Evolutionary conservation across 2,888 invertebrate species (phyloP), one percentile per base, ranked within the genome.

Genomic region (Leptothorax acervorum): DNA sequence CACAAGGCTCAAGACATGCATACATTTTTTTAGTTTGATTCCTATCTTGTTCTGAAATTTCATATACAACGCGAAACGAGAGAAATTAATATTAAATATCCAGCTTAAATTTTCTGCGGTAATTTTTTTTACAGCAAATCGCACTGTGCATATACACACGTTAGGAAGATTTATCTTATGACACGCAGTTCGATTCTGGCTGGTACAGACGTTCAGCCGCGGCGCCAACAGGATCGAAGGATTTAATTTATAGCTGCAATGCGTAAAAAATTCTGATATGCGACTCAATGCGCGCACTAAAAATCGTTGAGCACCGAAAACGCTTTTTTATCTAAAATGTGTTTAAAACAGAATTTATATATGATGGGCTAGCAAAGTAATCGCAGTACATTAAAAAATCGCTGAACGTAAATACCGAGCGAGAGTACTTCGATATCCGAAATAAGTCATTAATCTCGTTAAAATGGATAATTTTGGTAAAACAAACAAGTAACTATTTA

Each of bases 311-410:
- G 39, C 15, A 12, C 2, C 39, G 5, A 23, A 65, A 63, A 63
- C 2, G 28, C 18, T 51, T 42, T 65, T 65, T 18, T 11, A 45
- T 31, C 6, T n/a, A 12, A 35, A 57, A 53, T 28, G 15, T 63
- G 15, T 65, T 76, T 28, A 39, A 42, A 75, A 63, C 35, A n/a
- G 51, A 75, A 65, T 76, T 63, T 18, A 51, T n/a, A n/a, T n/a
- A n/a, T 31, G 18, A 51, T 18, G 18, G 18, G 1, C 23, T 53
- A 6, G 35, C 28, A 28, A 3, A 28, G 9, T 39, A 45, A 45
- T 48, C 2, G 31, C n/a, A 15, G 18, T 12, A 11, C 5, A 35
- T 31, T 51, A 63, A 75, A 63, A 63, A 63, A 74, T 63, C 0
- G 15, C 18, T 23, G n/a, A 23, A 63, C 5, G 11, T 6, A 23